phyloP scores from a whole-genome alignment of 1,140 invertebrate genomes.

The Meloidogyne exigua region DNA sequence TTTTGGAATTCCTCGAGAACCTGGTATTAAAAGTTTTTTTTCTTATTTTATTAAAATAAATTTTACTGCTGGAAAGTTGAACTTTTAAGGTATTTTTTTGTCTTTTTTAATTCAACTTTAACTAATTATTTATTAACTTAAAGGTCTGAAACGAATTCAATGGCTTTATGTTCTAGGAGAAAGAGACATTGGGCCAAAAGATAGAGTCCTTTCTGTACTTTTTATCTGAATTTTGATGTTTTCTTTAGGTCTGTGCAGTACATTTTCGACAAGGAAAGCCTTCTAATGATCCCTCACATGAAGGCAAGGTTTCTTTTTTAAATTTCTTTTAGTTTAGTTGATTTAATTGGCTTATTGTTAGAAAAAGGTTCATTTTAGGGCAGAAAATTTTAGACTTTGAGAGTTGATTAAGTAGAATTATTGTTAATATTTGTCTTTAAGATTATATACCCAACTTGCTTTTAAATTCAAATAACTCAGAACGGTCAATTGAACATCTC shows the following conservation, averaged over 20 bases:
- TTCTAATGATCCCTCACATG: constrained; percentile 44
- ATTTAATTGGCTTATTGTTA: too few species aligned
- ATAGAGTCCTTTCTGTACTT: constrained; percentile 35
- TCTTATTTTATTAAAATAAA: not conserved
- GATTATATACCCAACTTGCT: constrained; percentile 53
- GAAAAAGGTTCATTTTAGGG: too few species aligned
- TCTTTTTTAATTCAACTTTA: too few species aligned
- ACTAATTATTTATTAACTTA: not conserved
- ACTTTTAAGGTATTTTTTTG: too few species aligned
- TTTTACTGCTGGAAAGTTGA: not conserved
- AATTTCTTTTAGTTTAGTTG: not conserved
- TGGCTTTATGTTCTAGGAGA: constrained; percentile 53
- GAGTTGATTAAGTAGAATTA: too few species aligned
- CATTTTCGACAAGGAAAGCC: constrained; percentile 51
- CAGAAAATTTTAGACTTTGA: too few species aligned
- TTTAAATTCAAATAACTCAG: not conserved
- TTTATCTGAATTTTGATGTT: constrained; percentile 17
- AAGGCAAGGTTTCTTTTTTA: constrained; percentile 9
- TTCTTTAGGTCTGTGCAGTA: constrained; percentile 50
- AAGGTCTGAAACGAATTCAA: constrained; percentile 40
- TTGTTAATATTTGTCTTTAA: constrained; percentile 31
- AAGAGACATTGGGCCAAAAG: constrained; percentile 48
- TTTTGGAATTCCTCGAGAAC: constrained; percentile 49
- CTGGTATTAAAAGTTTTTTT: constrained; percentile 41
- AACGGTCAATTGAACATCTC: not conserved